These are phyloP conservation scores for Drosophila anomalipes DNA, from an alignment of 2,888 invertebrate species.

Conservation along the genomic window DNA sequence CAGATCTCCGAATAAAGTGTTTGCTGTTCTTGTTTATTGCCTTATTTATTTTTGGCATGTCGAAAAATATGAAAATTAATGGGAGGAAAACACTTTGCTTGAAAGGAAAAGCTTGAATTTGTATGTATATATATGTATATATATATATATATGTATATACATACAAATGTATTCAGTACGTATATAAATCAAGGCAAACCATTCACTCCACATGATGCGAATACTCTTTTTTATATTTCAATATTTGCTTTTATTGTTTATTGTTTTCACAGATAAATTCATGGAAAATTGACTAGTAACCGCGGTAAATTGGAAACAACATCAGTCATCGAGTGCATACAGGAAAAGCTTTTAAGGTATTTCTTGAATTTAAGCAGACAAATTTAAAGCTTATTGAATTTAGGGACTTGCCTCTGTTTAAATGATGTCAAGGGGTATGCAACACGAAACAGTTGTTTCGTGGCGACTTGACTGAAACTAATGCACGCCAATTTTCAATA, in stretches of 20 bases:
- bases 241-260: neutral
- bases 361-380: neutral
- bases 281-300: neutral
- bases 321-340: neutral
- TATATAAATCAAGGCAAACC: neutral
- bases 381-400: conserved; percentile 5
- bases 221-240: neutral
- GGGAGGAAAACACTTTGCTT: neutral
- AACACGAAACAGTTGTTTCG: conserved; percentile 9
- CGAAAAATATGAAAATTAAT: neutral
- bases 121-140: neutral
- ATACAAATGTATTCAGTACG: too few species aligned
- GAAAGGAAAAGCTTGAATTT: neutral
- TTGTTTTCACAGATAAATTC: neutral
- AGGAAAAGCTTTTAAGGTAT: neutral
- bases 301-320: neutral
- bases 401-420: conserved; percentile 33
- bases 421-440: conserved; percentile 27
- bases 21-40: neutral
- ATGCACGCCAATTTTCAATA: conserved; percentile 75
- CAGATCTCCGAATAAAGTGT: neutral
- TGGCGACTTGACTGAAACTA: conserved; percentile 45
- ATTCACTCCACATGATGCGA: neutral
- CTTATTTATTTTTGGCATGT: neutral
- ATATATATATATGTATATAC: neutral